Percentiles rank a stretch among this genome's conserved stretches.
Evolutionary conservation across 2,888 invertebrate species (phyloP).

Genomic region (Tetranychus piercei): DNA sequence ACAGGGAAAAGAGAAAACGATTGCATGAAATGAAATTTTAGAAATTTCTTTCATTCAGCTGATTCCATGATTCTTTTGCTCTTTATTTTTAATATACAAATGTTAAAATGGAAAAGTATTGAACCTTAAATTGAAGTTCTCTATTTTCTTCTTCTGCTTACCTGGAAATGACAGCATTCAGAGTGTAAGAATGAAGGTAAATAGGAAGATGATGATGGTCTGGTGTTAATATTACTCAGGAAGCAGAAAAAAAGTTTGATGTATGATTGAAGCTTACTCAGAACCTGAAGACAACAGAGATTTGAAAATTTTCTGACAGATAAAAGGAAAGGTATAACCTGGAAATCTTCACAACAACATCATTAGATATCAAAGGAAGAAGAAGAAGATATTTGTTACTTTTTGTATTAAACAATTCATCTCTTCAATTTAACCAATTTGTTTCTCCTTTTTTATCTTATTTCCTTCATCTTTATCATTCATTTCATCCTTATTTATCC

Average conservation of each 20-base stretch:
- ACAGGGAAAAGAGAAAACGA: no score
- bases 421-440: neutral
- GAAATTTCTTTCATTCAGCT: no score
- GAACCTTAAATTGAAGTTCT: no score
- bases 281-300: neutral
- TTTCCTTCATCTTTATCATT: neutral
- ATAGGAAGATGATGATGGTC: neutral
- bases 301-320: neutral
- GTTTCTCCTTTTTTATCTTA: neutral
- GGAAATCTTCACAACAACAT: neutral
- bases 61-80: no score
- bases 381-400: no score
- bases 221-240: neutral
- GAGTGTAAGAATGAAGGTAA: neutral
- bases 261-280: neutral
- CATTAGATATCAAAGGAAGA: neutral
- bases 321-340: neutral
- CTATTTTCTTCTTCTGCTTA: neutral
- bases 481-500: neutral
- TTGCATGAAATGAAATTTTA: no score
- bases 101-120: no score
- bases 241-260: neutral
- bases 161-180: neutral
- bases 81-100: no score
- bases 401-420: neutral